These are phyloP conservation scores for Propithecus perrieri DNA, from an alignment of 2,797 vertebrate genomes.

Conservation along the genomic window DNA sequence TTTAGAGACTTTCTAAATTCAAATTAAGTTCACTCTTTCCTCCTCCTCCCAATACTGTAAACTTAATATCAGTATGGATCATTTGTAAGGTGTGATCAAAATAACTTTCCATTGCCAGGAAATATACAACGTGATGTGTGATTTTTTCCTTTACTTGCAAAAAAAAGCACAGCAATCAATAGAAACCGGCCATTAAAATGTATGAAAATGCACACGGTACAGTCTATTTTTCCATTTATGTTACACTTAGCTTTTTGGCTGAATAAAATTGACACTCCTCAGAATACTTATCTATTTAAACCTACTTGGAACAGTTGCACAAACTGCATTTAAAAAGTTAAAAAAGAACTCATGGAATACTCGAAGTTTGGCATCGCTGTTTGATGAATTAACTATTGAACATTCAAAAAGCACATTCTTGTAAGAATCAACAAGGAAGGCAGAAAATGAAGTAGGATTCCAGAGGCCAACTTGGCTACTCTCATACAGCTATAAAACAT, in stretches of 20 bases:
- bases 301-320: not conserved
- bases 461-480: not conserved
- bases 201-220: constrained; percentile 67
- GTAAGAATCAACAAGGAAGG: not conserved
- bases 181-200: constrained; percentile 81
- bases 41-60: constrained; percentile 44
- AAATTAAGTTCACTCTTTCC: constrained; percentile 83
- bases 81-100: constrained; percentile 80
- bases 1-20: constrained; percentile 89
- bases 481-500: constrained; percentile 29
- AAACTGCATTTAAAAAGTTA: not conserved
- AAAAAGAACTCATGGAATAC: constrained; percentile 34
- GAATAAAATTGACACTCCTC: constrained; percentile 73
- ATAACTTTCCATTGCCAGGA: constrained; percentile 67
- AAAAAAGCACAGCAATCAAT: constrained; percentile 72
- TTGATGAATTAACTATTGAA: constrained; percentile 31
- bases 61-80: constrained; percentile 80
- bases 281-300: constrained; percentile 74
- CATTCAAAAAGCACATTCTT: constrained; percentile 61
- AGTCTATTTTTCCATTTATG: constrained; percentile 74
- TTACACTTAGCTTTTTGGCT: constrained; percentile 72
- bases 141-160: constrained; percentile 78
- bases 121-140: constrained; percentile 68
- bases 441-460: constrained; percentile 18
- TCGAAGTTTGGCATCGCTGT: constrained; percentile 48